Evolutionary conservation across 2,797 vertebrate species (phyloP).

Genomic region (Pogoniulus pusillus): DNA sequence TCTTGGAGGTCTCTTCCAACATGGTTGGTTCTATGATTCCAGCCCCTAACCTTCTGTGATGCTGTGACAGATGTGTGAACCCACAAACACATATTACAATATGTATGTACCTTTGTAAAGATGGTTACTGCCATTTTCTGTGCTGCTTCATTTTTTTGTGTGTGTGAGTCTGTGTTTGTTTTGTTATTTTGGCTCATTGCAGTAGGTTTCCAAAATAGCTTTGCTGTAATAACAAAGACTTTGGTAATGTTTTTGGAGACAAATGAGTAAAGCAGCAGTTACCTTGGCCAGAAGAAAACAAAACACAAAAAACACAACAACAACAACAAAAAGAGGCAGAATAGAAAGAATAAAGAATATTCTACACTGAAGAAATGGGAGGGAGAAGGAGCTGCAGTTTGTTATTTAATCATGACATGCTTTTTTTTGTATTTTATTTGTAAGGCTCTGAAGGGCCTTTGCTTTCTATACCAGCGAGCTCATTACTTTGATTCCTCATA

Average conservation of each 20-base stretch:
- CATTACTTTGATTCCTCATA: conserved; percentile 69
- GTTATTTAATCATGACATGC: conserved; percentile 45
- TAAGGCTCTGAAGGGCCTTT: conserved; percentile 56
- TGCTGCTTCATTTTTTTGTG: not conserved
- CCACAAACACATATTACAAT: not conserved
- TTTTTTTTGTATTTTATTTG: conserved; percentile 62
- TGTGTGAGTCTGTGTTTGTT: not conserved
- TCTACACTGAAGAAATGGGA: conserved; percentile 48
- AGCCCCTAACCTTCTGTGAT: too few species aligned
- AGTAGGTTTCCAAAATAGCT: conserved; percentile 69
- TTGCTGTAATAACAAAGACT: conserved; percentile 69
- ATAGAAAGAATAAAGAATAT: conserved; percentile 47
- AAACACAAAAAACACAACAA: not conserved
- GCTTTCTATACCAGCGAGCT: conserved; percentile 67
- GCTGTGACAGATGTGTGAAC: not conserved
- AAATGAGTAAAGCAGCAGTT: conserved; percentile 59
- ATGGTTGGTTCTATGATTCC: too few species aligned
- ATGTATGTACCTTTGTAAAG: conserved; percentile 26
- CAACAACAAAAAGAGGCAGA: not conserved
- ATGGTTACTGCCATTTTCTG: conserved; percentile 24
- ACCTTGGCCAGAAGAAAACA: conserved; percentile 35
- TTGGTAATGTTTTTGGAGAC: conserved; percentile 61
- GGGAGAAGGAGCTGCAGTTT: conserved; percentile 42
- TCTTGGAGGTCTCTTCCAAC: too few species aligned
- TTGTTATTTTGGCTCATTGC: conserved; percentile 50